Base-by-base conservation (phyloP, 2,797 vertebrate genomes). In the Xenopus petersii region DNA sequence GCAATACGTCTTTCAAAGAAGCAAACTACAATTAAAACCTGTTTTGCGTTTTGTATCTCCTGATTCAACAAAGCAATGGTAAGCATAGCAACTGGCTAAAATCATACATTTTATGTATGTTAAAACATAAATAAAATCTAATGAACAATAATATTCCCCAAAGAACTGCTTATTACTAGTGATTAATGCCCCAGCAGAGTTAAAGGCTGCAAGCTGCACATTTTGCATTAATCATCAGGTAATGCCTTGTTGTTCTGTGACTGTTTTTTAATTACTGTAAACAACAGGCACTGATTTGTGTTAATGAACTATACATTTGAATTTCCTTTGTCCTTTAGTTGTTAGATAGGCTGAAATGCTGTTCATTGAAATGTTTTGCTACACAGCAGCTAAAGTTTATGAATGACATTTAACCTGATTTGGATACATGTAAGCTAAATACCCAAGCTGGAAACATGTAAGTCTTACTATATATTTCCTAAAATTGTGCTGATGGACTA, bases 151-250 rank as follows among this genome's bases (percentile, higher is more conserved):
- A 70, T 74, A 61, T 69, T 74, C 61, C 70, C 66, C 16, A 3
- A 54, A 30, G 61, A 66, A 66, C 58, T 58, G 61, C 71, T 70
- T 74, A 79, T 79, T 79, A 74, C 26, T 48, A 6, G 66, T 78
- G 70, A 78, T 73, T 69, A 73, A 73, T 73, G 71, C 67, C 66
- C 51, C 16, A 26, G 33, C 42, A 70, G 17, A 5, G 55, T 49
- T 21, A 47, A 5, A 59, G 42, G 67, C 49, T 67, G 54, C 42
- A 33, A 13, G 76, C 62, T 51, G 12, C 47, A 48, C 66, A 54
- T 36, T 69, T 54, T 55, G 42, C 73, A 74, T 79, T 74, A 74
- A 79, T 79, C 76, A 74, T 66, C 64, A 70, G 65, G 61, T 79
- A 74, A 79, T 73, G 70, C 67, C 71, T 61, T 51, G 76, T 16